Evolutionary conservation across 2,888 invertebrate species (phyloP), one percentile per base, ranked within the genome.

Genomic region (Cylloceria caligata): DNA sequence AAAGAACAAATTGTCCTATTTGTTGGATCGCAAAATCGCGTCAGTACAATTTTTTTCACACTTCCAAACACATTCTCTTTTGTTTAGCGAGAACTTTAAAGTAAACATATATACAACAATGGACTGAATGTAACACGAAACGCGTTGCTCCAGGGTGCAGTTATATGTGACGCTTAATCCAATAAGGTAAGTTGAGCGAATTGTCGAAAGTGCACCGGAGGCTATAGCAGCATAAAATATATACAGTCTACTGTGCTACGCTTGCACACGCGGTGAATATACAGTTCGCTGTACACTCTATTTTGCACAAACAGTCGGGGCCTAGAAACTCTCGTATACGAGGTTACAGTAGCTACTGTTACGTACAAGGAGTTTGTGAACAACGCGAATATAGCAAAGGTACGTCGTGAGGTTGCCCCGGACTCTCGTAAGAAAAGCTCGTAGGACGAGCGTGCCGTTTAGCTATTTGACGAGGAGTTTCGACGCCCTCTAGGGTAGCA

Each of bases 401-500:
- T 57, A 49, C 42, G 49, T 72, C 42, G 45, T 39, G 76, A 45
- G 34, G 52, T 34, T 47, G 34, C 34, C 60, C 76, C 65, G 52
- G 64, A 77, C 57, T 69, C 60, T 80, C 83, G 73, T 69, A 81
- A 83, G 80, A 69, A 83, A 77, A 68, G 62, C 47, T 47, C 30
- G 24, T 2, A 52, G 67, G 39, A n/a, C 64, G 47, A 62, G 64
- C 81, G 76, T 73, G 68, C 42, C 36, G 52, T 16, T 64, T 45
- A 39, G 64, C 55, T 68, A 55, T 77, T 80, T 73, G 72, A 72
- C 68, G 68, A 67, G 47, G 27, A 60, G 60, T 49, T 16, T 34
- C 13, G 3, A 16, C 36, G 36, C 21, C 47, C 65, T 60, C 81
- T 42, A 16, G 67, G 57, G 67, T n/a, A 69, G 13, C 52, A 39